These are phyloP conservation scores for Oceanites oceanicus DNA, from an alignment of 2,113 vertebrate genomes.

Conservation along the genomic window DNA sequence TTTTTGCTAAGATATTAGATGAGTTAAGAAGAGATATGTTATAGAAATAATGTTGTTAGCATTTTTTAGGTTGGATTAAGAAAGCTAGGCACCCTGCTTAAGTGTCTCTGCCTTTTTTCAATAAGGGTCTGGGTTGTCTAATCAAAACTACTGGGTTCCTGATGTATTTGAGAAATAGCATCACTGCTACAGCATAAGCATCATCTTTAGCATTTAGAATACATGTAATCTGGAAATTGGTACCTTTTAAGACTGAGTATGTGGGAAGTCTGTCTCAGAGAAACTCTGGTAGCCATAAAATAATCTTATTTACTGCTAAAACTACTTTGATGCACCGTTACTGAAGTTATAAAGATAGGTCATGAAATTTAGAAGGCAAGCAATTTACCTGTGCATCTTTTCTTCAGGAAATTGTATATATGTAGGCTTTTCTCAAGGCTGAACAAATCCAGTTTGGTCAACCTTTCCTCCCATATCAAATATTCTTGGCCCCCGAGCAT, in stretches of 20 bases:
- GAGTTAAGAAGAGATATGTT: neutral
- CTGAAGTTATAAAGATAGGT: neutral
- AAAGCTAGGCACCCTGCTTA: neutral
- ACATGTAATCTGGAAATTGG: neutral
- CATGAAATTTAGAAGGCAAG: neutral
- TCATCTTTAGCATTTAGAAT: neutral
- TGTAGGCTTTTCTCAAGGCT: neutral
- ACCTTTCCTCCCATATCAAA: neutral
- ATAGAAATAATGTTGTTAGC: neutral
- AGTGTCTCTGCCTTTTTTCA: neutral
- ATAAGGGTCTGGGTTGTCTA: neutral
- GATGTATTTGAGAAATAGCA: neutral
- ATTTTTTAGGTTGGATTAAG: neutral
- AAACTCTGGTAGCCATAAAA: neutral
- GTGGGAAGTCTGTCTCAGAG: neutral
- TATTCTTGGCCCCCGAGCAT: neutral
- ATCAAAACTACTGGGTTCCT: neutral
- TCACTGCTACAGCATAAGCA: neutral
- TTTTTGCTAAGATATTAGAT: neutral
- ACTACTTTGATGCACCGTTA: neutral
- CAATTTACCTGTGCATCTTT: neutral
- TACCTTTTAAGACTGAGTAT: neutral
- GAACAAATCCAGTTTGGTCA: neutral
- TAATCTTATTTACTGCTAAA: neutral
- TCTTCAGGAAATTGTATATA: neutral